These are phyloP conservation scores for Calyptommatus sinebrachiatus DNA, from an alignment of 2,113 vertebrate species.

Conservation along the genomic window DNA sequence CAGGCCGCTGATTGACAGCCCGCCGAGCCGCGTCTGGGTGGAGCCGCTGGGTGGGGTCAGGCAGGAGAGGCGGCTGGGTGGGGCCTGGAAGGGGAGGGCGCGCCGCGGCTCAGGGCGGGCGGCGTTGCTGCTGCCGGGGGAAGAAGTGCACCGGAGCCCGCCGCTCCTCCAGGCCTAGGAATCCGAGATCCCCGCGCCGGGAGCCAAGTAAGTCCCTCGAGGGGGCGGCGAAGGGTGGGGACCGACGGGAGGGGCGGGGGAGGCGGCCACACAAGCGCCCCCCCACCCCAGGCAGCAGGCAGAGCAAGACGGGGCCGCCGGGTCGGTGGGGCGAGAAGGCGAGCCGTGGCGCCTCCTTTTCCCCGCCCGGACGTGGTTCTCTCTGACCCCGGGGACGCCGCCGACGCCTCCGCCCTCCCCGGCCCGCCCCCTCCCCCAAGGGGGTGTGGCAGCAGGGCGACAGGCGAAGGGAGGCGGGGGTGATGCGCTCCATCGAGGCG, in stretches of 20 bases:
- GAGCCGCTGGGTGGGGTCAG: constrained; percentile 68
- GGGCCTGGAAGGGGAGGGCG: not conserved
- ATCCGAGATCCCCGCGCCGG: constrained; percentile 37
- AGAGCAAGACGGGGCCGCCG: not conserved
- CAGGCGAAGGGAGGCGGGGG: not conserved
- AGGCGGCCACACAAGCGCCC: too few species aligned
- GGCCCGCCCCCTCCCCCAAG: not conserved
- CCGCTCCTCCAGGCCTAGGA: not conserved
- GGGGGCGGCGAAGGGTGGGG: not conserved
- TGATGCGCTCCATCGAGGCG: not conserved
- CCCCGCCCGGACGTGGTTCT: too few species aligned
- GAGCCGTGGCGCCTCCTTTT: not conserved
- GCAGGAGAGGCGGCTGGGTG: constrained; percentile 28
- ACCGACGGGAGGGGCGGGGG: not conserved
- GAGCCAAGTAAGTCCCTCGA: constrained; percentile 36
- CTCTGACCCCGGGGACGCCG: not conserved
- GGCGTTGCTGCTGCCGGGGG: not conserved
- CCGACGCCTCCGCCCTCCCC: not conserved
- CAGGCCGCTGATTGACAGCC: constrained; percentile 63
- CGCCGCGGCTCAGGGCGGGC: not conserved
- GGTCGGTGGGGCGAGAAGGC: not conserved
- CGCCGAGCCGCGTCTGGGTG: constrained; percentile 61
- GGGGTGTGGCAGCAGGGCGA: not conserved
- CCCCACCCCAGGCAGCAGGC: too few species aligned
- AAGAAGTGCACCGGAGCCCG: not conserved